These are phyloP conservation scores for Xerus inauris DNA, from an alignment of 2,113 vertebrate genomes.

Conservation along the genomic window DNA sequence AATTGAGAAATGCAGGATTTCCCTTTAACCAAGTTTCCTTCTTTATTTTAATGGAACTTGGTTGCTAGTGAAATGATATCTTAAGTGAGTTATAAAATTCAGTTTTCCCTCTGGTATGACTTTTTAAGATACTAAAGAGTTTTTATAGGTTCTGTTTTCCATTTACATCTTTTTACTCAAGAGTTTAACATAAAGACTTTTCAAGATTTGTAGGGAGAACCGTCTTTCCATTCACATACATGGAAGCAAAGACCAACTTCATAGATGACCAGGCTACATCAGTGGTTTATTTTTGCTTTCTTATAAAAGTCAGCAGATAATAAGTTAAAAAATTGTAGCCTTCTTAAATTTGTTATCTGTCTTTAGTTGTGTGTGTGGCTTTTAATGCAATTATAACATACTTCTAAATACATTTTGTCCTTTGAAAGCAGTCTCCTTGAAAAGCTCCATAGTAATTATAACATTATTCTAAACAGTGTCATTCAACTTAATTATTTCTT, in stretches of 20 bases:
- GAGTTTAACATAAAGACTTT: not conserved
- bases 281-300: not conserved
- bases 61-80: not conserved
- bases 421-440: not conserved
- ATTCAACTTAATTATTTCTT: slow-evolving; percentile 31
- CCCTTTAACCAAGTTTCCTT: not conserved
- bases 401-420: slow-evolving; percentile 25
- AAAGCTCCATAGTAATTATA: not conserved
- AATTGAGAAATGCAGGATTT: slow-evolving; percentile 3
- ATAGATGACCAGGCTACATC: not conserved
- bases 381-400: not conserved
- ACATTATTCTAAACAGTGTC: not conserved
- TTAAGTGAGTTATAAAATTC: not conserved
- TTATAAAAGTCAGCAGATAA: not conserved
- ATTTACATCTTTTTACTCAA: not conserved
- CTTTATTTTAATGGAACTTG: not conserved
- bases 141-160: slow-evolving; percentile 30
- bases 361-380: not conserved
- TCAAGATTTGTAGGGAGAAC: slow-evolving; percentile 11
- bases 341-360: not conserved
- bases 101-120: not conserved
- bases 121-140: not conserved
- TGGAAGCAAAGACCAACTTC: slow-evolving; percentile 2
- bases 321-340: not conserved
- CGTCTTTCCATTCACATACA: not conserved